Conservation (phyloP, 2,888 invertebrate species). For the Harpagoxenus sublaevis region DNA sequence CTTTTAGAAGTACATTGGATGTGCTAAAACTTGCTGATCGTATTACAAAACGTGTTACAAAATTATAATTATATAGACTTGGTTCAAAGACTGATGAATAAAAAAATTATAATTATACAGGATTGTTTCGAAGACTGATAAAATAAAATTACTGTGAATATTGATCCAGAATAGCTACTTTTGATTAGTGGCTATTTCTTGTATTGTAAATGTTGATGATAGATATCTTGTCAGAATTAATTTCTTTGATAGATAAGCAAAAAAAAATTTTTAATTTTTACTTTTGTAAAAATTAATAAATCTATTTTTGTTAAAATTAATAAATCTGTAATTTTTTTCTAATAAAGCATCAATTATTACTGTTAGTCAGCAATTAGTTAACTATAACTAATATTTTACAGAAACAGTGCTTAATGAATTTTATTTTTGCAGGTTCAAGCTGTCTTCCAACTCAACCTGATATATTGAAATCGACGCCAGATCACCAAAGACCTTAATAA, state of each 20-base stretch:
- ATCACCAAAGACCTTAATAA: slow-evolving; percentile 89
- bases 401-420: neutral
- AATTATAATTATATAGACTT: slow-evolving; percentile 10
- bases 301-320: neutral
- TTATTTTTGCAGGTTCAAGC: slow-evolving; percentile 81
- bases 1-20: no score
- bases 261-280: no score
- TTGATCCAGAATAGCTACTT: neutral
- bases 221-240: slow-evolving; percentile 2
- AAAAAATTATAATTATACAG: neutral
- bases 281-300: no score
- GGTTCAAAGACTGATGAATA: neutral
- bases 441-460: slow-evolving; percentile 91
- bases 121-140: slow-evolving; percentile 2
- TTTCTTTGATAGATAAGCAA: neutral
- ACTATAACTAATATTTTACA: neutral
- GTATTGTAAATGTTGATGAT: neutral
- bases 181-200: neutral
- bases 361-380: neutral
- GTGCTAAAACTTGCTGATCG: no score
- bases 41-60: neutral
- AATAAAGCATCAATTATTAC: neutral
- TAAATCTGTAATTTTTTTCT: neutral
- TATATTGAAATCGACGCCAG: slow-evolving; percentile 94
- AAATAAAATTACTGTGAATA: neutral